A percentile compares a stretch with the other conserved stretches of the same genome.
Conservation (phyloP, 1,140 invertebrate genomes). For the Macrobrachium rosenbergii region DNA sequence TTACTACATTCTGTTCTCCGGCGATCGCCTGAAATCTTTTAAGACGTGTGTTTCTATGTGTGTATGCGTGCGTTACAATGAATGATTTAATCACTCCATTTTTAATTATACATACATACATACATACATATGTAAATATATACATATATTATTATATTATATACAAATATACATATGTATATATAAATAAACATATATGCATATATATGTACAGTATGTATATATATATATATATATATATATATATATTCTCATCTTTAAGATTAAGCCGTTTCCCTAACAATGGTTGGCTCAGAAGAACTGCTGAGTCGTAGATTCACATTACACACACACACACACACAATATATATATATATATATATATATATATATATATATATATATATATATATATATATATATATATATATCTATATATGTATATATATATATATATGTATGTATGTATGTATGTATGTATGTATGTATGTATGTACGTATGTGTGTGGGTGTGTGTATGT, state of each 20-base stretch:
- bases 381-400: background rate
- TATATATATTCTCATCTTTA: too few relatives aligned
- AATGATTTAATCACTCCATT: background rate
- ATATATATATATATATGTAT: background rate
- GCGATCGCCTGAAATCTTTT: too few relatives aligned
- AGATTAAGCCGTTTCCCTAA: too few relatives aligned
- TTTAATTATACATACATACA: background rate
- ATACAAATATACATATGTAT: slow-evolving; percentile 26
- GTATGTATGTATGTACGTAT: background rate
- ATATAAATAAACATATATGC: slow-evolving; percentile 7
- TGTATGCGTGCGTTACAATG: background rate
- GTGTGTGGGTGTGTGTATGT: slow-evolving; percentile 8
- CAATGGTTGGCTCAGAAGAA: too few relatives aligned
- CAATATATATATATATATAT: too few relatives aligned
- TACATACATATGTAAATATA: background rate
- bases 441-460: background rate
- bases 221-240: too few relatives aligned
- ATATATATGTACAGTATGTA: background rate
- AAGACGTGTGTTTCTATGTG: background rate
- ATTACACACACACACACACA: too few relatives aligned
- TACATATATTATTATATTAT: slow-evolving; percentile 24
- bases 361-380: background rate
- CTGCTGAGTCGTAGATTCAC: too few relatives aligned
- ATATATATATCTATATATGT: background rate
- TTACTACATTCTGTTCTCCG: too few relatives aligned